A percentile compares a stretch with the other conserved stretches of the same genome.
These are phyloP conservation scores for Ooceraea biroi DNA, from an alignment of 1,140 invertebrate genomes.

Conservation along the genomic window DNA sequence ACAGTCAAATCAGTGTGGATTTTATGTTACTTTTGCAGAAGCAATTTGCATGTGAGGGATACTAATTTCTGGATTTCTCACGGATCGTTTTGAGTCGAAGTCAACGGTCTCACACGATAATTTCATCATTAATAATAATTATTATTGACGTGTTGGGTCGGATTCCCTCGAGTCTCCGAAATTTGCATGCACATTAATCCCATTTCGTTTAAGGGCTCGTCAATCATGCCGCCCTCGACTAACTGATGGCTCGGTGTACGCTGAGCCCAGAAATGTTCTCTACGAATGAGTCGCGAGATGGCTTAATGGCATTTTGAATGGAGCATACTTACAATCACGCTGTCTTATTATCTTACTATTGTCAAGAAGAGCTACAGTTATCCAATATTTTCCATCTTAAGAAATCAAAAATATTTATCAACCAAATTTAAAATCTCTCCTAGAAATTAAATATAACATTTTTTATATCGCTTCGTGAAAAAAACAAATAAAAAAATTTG, in stretches of 20 bases:
- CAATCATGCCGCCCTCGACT: conserved; percentile 74
- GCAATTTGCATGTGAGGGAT: not conserved
- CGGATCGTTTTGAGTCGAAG: not conserved
- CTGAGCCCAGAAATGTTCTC: conserved; percentile 52
- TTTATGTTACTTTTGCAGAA: not conserved
- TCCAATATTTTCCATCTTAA: not conserved
- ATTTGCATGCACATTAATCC: conserved; percentile 79
- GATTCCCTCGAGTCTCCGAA: conserved; percentile 53
- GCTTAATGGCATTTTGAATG: conserved; percentile 71
- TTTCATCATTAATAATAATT: conserved; percentile 75
- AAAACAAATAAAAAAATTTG: not conserved
- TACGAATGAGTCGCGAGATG: conserved; percentile 63
- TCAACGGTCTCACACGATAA: conserved; percentile 44
- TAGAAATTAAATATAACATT: not conserved
- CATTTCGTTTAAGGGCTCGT: conserved; percentile 79
- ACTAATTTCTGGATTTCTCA: not conserved
- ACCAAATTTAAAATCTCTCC: not conserved
- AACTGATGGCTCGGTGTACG: conserved; percentile 39
- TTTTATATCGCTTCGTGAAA: not conserved
- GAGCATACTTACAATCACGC: conserved; percentile 48
- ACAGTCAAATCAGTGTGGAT: not conserved
- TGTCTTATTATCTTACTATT: not conserved
- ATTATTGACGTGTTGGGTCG: conserved; percentile 61
- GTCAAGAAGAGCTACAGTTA: not conserved
- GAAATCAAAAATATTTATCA: not conserved